A percentile compares a stretch with the other conserved stretches of the same genome.
These are phyloP conservation scores for Knipowitschia caucasica DNA, from an alignment of 2,797 vertebrate species.

Conservation along the genomic window DNA sequence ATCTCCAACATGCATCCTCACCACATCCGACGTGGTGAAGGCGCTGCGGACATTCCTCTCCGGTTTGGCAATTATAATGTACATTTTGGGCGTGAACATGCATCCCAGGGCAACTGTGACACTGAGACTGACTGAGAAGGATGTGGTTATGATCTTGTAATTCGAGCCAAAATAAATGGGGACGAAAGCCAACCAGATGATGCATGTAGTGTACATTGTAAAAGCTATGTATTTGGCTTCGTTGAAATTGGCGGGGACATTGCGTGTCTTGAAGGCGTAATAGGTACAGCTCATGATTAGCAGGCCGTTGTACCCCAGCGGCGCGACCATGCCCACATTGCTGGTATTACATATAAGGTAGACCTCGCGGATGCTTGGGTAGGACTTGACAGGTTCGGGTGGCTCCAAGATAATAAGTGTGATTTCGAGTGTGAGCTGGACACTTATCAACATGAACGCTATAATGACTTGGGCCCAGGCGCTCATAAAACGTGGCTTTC, in stretches of 20 bases:
- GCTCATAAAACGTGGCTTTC: constrained; percentile 97
- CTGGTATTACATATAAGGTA: constrained; percentile 98
- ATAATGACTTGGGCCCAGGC: constrained; percentile 97
- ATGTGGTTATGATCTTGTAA: constrained; percentile 99
- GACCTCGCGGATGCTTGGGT: constrained; percentile 95
- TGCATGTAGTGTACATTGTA: constrained; percentile 99
- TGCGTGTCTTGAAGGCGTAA: constrained; percentile 98
- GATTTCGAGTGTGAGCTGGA: constrained; percentile 91
- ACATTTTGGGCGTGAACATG: constrained; percentile 99
- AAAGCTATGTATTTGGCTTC: constrained; percentile 99
- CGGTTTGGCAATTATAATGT: constrained; percentile 98
- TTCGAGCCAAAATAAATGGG: constrained; percentile 99
- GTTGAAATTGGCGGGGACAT: constrained; percentile 97
- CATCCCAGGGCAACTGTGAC: constrained; percentile 96
- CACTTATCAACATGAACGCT: constrained; percentile 89
- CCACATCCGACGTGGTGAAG: constrained; percentile 98
- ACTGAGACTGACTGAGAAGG: constrained; percentile 96
- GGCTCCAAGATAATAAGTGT: constrained; percentile 94
- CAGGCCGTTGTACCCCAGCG: constrained; percentile 95
- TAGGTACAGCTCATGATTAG: constrained; percentile 99
- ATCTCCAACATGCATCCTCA: constrained; percentile 98
- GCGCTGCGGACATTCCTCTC: constrained; percentile 98
- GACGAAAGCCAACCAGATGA: constrained; percentile 98
- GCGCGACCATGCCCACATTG: constrained; percentile 93
- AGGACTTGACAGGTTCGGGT: constrained; percentile 90